These are phyloP conservation scores for Crotalus horridus DNA, from an alignment of 2,113 vertebrate genomes.

Conservation along the genomic window DNA sequence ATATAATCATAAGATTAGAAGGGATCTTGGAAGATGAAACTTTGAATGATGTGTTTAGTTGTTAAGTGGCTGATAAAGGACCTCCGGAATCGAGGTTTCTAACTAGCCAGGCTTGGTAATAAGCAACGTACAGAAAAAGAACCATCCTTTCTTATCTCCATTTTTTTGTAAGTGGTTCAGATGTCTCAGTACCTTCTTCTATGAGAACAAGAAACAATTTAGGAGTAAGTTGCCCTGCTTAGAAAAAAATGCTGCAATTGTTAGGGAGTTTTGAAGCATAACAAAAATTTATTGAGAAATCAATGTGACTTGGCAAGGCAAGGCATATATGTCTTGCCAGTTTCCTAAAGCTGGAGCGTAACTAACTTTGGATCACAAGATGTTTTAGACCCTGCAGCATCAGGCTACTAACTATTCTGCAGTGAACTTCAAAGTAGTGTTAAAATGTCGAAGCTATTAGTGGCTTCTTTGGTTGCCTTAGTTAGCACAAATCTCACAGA, in stretches of 20 bases:
- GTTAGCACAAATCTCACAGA: background rate
- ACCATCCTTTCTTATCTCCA: background rate
- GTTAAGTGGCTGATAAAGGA: background rate
- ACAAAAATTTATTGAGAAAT: background rate
- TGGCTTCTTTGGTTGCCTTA: constrained; percentile 27
- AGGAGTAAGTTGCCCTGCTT: background rate
- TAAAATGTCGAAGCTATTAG: background rate
- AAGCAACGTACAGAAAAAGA: background rate
- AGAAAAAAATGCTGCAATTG: background rate
- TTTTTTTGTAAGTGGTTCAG: background rate
- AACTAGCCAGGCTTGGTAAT: background rate
- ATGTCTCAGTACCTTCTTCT: background rate
- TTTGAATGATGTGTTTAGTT: background rate
- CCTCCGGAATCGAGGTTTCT: background rate
- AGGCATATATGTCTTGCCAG: background rate
- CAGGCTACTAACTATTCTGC: background rate
- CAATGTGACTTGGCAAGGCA: background rate
- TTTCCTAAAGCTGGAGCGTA: background rate
- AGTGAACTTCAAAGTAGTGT: background rate
- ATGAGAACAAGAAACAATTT: background rate
- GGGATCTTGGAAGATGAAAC: background rate
- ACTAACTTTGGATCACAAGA: background rate
- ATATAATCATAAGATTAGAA: background rate
- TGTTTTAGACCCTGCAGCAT: background rate
- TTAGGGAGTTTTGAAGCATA: background rate